phyloP scores from a whole-genome alignment of 2,113 vertebrate species.

The Callocephalon fimbriatum region DNA sequence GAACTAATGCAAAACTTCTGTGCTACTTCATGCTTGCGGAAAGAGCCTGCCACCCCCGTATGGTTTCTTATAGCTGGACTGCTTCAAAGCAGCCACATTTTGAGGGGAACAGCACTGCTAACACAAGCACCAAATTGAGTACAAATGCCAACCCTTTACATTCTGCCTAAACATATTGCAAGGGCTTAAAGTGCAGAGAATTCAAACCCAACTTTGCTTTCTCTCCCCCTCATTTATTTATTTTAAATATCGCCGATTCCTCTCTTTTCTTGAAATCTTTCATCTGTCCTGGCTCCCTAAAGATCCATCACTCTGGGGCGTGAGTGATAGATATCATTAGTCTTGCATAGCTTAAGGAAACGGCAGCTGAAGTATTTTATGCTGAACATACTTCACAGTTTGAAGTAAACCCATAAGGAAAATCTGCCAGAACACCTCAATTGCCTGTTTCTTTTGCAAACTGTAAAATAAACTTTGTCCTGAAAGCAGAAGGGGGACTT shows the following conservation, averaged over 20 bases:
- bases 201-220: neutral
- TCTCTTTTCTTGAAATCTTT: neutral
- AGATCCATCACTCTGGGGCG: neutral
- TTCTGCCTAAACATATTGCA: neutral
- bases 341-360: conserved; percentile 43
- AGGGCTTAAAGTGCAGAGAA: neutral
- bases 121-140: neutral
- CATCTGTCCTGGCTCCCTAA: neutral
- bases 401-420: conserved; percentile 27
- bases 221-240: neutral
- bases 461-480: conserved; percentile 42
- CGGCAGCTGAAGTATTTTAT: conserved; percentile 35
- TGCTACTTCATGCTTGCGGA: conserved; percentile 3
- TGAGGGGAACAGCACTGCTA: neutral
- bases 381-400: conserved; percentile 37
- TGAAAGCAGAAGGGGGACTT: conserved; percentile 26
- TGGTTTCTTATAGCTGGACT: neutral
- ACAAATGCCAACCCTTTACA: neutral
- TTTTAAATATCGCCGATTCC: neutral
- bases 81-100: conserved; percentile 7
- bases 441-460: neutral
- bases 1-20: conserved; percentile 46
- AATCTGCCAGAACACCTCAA: conserved; percentile 48
- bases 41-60: neutral
- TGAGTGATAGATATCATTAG: conserved; percentile 31